phyloP scores from a whole-genome alignment of 2,113 vertebrate species.

The Bostrychus sinensis region DNA sequence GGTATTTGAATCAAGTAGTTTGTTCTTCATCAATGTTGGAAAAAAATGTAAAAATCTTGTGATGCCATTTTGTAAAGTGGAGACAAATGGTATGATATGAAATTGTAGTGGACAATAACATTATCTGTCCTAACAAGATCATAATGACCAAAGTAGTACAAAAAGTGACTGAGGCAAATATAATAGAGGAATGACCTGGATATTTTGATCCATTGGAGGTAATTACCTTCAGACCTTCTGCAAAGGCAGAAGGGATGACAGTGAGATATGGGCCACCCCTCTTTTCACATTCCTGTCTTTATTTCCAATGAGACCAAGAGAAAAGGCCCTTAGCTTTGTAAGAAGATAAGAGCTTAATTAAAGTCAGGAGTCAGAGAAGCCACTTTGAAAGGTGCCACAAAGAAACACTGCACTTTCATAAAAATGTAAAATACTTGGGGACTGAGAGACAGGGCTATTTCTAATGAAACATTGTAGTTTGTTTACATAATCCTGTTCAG shows the following conservation, averaged over 20 bases:
- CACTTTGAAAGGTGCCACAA: constrained; percentile 46
- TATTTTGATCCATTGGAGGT: constrained; percentile 19
- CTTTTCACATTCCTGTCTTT: constrained; percentile 57
- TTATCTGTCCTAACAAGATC: neutral
- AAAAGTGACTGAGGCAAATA: neutral
- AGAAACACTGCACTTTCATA: constrained; percentile 44
- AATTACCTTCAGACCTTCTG: constrained; percentile 50
- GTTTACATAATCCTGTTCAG: constrained; percentile 42
- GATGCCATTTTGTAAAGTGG: neutral
- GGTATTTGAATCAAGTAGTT: too few relatives aligned
- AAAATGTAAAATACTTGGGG: constrained; percentile 66
- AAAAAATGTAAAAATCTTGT: neutral
- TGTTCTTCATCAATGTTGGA: too few relatives aligned
- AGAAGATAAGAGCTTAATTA: constrained; percentile 72
- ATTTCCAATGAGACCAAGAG: constrained; percentile 36
- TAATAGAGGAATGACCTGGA: constrained; percentile 13
- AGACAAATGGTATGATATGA: neutral
- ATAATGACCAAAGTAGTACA: neutral
- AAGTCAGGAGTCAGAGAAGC: constrained; percentile 61
- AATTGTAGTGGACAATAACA: neutral
- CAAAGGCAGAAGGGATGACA: constrained; percentile 21
- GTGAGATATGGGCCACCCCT: constrained; percentile 46
- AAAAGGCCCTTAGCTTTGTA: constrained; percentile 50
- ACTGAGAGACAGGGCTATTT: constrained; percentile 43
- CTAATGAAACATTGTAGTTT: constrained; percentile 54